Conservation (phyloP, 2,888 invertebrate species). For the Anthrax anthrax region DNA sequence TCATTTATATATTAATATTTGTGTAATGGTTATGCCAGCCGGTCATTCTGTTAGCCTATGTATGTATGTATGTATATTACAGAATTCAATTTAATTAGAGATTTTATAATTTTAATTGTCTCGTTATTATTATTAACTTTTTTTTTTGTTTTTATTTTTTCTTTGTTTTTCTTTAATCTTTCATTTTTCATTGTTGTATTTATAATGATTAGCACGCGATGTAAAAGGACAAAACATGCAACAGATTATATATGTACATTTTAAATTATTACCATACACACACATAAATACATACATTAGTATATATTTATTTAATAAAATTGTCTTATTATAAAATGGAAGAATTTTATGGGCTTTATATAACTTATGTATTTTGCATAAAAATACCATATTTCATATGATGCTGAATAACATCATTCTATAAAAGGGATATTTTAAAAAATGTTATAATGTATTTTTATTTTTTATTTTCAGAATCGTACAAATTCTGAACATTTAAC, state of each 20-base stretch:
- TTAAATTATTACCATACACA: not conserved
- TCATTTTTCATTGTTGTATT: not conserved
- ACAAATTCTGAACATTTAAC: constrained; percentile 28
- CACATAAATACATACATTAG: too few species aligned
- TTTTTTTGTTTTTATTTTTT: not conserved
- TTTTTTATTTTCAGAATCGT: constrained; percentile 44
- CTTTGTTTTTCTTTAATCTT: too few species aligned
- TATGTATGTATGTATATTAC: too few species aligned
- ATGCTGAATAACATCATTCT: too few species aligned
- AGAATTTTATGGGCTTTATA: too few species aligned
- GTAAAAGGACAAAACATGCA: not conserved
- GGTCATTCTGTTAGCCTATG: not conserved
- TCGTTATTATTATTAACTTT: not conserved
- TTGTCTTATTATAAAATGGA: too few species aligned
- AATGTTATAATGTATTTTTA: too few species aligned
- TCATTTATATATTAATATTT: not conserved
- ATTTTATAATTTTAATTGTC: not conserved
- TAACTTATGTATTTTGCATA: too few species aligned
- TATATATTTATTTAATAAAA: too few species aligned
- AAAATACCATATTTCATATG: too few species aligned
- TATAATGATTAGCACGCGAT: not conserved
- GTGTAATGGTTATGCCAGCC: not conserved
- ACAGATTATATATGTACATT: not conserved
- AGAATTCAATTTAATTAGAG: not conserved
- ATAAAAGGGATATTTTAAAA: too few species aligned